phyloP scores from a whole-genome alignment of 2,888 invertebrate genomes.

The Noctua janthe region DNA sequence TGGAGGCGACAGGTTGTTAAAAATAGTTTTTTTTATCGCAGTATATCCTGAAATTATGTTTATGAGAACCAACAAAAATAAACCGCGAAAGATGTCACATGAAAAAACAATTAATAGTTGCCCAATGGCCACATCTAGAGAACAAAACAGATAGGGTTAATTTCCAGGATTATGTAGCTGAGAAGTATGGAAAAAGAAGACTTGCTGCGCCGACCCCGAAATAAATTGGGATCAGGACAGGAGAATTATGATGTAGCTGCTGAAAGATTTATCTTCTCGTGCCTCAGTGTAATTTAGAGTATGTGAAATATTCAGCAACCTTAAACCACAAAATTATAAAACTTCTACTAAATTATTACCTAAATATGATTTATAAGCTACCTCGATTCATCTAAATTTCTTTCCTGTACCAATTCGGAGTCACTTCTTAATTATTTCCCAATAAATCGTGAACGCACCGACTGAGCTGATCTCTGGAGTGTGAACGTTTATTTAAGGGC shows the following conservation, averaged over 20 bases:
- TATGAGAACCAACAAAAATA: not conserved
- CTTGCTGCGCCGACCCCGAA: too few relatives aligned
- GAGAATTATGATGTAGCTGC: not conserved
- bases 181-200: too few relatives aligned
- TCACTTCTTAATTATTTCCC: constrained; percentile 86
- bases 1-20: not conserved
- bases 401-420: constrained; percentile 77
- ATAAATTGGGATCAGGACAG: too few relatives aligned
- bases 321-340: not conserved
- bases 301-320: not conserved
- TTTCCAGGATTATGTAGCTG: not conserved
- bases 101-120: not conserved
- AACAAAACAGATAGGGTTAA: not conserved
- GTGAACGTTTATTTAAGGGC: constrained; percentile 89
- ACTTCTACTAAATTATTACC: not conserved
- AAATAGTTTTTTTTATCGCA: not conserved
- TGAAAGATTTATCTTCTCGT: not conserved
- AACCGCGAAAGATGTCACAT: not conserved
- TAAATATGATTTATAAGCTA: constrained; percentile 29
- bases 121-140: not conserved
- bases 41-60: not conserved
- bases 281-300: not conserved
- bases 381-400: constrained; percentile 81
- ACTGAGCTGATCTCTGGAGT: constrained; percentile 89
- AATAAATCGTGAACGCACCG: constrained; percentile 87